Evolutionary conservation across 2,888 invertebrate species (phyloP).

Genomic region (Rotaria magnacalcarata): DNA sequence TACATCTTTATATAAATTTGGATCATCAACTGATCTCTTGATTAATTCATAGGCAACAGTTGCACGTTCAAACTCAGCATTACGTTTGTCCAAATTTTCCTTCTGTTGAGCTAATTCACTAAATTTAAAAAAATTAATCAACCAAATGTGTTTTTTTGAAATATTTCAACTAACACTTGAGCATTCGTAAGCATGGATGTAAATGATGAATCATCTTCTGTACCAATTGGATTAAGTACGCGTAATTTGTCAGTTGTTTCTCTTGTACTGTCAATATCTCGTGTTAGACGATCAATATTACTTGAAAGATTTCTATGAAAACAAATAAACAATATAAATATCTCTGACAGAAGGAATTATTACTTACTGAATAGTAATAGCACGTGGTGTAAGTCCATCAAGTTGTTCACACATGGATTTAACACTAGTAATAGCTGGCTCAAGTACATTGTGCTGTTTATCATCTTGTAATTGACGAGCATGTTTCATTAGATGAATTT

Average conservation of each 20-base stretch:
- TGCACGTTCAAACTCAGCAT: background rate
- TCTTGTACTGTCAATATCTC: slow-evolving; percentile 27
- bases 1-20: slow-evolving; percentile 31
- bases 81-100: background rate
- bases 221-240: background rate
- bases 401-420: slow-evolving; percentile 21
- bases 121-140: background rate
- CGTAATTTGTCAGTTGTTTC: slow-evolving; percentile 25
- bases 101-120: slow-evolving; percentile 25
- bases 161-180: background rate
- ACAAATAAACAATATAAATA: too few species aligned
- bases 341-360: too few species aligned
- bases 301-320: background rate
- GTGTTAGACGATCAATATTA: background rate
- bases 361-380: slow-evolving; percentile 22
- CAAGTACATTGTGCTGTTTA: slow-evolving; percentile 1
- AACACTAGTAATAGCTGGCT: background rate
- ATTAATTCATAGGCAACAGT: background rate
- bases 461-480: slow-evolving; percentile 24
- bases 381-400: background rate
- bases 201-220: background rate
- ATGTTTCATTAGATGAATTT: slow-evolving; percentile 4
- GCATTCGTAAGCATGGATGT: background rate
- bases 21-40: background rate
- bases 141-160: background rate